These are phyloP conservation scores for Caenorhabditis latens DNA, from an alignment of 1,140 invertebrate genomes.

Conservation along the genomic window DNA sequence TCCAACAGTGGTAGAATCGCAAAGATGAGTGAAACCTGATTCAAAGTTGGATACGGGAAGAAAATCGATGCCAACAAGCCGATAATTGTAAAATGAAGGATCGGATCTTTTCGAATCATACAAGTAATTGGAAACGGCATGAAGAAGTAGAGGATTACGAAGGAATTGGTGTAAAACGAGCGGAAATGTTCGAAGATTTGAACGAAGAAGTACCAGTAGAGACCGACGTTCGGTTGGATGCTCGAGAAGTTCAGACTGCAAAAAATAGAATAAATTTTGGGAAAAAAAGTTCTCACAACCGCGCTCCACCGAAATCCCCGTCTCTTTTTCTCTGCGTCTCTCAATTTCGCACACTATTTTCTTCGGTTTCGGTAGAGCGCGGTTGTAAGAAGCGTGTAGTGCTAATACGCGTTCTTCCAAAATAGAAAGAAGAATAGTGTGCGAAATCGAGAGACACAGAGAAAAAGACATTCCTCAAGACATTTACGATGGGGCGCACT, in stretches of 20 bases:
- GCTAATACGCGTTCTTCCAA: too few relatives aligned
- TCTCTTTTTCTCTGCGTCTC: too few relatives aligned
- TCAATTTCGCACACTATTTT: too few relatives aligned
- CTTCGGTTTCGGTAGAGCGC: too few relatives aligned
- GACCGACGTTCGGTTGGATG: constrained; percentile 88
- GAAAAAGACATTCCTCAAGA: too few relatives aligned
- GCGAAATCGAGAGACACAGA: too few relatives aligned
- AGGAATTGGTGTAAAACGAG: constrained; percentile 92
- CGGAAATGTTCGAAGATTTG: constrained; percentile 99
- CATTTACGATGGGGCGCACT: too few relatives aligned
- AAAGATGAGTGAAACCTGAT: constrained; percentile 92
- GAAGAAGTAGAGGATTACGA: constrained; percentile 93
- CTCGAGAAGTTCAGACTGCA: constrained; percentile 88
- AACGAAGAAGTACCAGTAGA: constrained; percentile 99
- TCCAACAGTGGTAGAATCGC: constrained; percentile 91
- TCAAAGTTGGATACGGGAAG: constrained; percentile 94
- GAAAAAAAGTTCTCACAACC: too few relatives aligned
- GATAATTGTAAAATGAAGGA: constrained; percentile 87
- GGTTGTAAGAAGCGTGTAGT: not conserved
- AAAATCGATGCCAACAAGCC: constrained; percentile 90
- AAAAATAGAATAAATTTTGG: constrained; percentile 68
- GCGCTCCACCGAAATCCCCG: too few relatives aligned
- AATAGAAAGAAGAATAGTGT: too few relatives aligned
- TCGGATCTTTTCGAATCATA: constrained; percentile 84
- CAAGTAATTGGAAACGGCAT: constrained; percentile 89